Evolutionary conservation across 2,797 vertebrate genomes (phyloP), one percentile per base, ranked within the genome.

Genomic region (Tauraco hartlaubi): DNA sequence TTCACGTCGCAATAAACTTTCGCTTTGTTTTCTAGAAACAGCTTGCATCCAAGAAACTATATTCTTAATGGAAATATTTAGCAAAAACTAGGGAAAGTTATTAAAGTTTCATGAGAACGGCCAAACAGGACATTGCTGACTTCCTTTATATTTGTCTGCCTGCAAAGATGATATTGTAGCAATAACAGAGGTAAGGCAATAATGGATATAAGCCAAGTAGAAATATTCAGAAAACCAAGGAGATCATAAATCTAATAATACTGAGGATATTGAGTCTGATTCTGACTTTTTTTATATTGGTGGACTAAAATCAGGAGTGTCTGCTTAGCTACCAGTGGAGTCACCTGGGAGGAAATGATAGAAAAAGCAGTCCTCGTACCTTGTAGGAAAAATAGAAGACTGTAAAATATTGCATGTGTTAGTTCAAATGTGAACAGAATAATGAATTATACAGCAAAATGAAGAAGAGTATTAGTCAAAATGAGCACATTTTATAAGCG

Each of bases 11-110:
- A 91, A 88, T 83, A 94, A 80, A 87, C 17, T 62, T 76, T 74
- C 83, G 37, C 54, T 87, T 89, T 80, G 71, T 87, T 95, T 87
- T 93, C 72, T 88, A 54, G 49, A 89, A 85, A 46, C 8, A 80
- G 23, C 23, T 39, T 80, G 39, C 25, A 33, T 82, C 28, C 54
- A 71, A 84, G 33, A 91, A 94, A 62, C 28, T 59, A 29, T 52
- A 19, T 3, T 80, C 26, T 80, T 90, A 93, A 87, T 80, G 54
- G 49, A 91, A 89, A 80, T 80, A 77, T 66, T 96, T 75, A 92
- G 29, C 19, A 62, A 80, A 77, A 80, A 3, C 28, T 49, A 72
- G 22, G 41, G 56, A 56, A 69, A 67, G 16, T 75, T 92, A 87
- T 94, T 93, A 64, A 92, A 91, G 2, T 28, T 91, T 66, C 17